Conservation (phyloP, 2,888 invertebrate genomes). For the Morinoia aosen region DNA sequence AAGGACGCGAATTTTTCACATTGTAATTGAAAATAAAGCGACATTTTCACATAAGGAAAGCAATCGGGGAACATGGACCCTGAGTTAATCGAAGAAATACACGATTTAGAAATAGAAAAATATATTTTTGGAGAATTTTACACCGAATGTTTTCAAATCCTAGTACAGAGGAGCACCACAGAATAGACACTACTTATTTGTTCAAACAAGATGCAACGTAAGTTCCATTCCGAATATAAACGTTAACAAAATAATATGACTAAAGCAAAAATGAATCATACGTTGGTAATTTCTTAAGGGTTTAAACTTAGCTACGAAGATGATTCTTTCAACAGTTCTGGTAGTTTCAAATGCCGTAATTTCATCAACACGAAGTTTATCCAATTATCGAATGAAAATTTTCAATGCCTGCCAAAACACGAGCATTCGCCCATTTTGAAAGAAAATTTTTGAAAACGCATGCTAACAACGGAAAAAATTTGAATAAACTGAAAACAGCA, state of each 20-base stretch:
- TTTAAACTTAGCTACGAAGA: neutral
- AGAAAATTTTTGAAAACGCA: neutral
- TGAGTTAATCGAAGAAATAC: neutral
- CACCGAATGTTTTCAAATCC: neutral
- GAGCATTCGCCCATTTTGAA: neutral
- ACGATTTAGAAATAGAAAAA: neutral
- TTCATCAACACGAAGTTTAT: neutral
- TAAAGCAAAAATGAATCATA: neutral
- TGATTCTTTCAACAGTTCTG: neutral
- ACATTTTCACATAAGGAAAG: neutral
- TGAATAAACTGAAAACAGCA: too few species aligned
- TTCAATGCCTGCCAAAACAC: neutral
- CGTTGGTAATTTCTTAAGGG: neutral
- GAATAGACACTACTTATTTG: neutral
- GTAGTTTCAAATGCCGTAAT: neutral
- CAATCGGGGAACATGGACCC: neutral
- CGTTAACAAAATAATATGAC: neutral
- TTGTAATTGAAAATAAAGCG: constrained; percentile 10
- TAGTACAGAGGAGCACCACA: neutral
- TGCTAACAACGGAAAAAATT: too few species aligned
- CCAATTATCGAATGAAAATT: neutral
- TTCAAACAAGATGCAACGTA: neutral
- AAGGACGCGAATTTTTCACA: neutral
- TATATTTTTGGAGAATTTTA: too few species aligned
- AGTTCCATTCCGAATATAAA: neutral